Conservation (phyloP, 1,140 invertebrate species). For the Drosophila pandora region DNA sequence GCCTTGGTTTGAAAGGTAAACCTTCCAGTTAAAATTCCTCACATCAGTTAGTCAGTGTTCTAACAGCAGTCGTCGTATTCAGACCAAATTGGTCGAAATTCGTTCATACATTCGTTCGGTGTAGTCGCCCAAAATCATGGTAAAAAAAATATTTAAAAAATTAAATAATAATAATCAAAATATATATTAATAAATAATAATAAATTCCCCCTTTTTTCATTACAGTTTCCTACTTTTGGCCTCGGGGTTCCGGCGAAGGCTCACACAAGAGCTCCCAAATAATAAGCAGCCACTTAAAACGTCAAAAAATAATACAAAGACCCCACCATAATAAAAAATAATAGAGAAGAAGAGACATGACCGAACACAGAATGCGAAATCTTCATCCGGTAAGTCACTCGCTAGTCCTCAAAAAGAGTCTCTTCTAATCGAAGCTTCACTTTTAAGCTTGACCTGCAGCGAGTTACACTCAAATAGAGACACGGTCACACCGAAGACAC, state of each 20-base stretch:
- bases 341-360: neutral
- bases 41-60: neutral
- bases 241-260: neutral
- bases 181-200: neutral
- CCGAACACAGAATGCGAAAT: too few species aligned
- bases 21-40: neutral
- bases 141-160: neutral
- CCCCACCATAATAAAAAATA: neutral
- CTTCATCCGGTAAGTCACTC: too few species aligned
- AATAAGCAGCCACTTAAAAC: neutral
- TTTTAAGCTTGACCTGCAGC: too few species aligned
- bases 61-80: conserved; percentile 16
- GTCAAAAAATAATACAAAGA: neutral
- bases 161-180: neutral
- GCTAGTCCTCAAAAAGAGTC: too few species aligned
- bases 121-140: neutral
- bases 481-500: too few species aligned
- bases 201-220: neutral
- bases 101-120: too few species aligned
- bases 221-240: neutral
- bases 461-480: too few species aligned
- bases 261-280: neutral
- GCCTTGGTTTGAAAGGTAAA: neutral
- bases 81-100: neutral
- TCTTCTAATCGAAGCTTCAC: too few species aligned